Evolutionary conservation across 1,140 invertebrate species (phyloP), one percentile per base, ranked within the genome.

Genomic region (Heliconius himera): DNA sequence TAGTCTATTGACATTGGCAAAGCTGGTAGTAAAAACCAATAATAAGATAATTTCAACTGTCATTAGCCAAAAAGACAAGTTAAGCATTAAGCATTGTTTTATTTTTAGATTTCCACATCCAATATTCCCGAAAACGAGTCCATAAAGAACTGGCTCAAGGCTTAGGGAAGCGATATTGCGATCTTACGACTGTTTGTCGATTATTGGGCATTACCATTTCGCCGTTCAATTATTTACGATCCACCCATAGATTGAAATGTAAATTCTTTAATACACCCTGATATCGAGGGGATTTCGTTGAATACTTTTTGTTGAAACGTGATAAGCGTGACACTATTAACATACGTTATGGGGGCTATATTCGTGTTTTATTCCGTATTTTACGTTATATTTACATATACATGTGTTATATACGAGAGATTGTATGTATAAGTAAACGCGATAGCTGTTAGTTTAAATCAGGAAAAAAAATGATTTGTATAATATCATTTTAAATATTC

Each of bases 101-200:
- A 66, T 26, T 11, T 26, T 13, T 29, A 26, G 11, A 66, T 26
- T 66, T 66, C 16, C 22, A 36, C 72, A 83, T 86, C 84, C 83
- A 87, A 90, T 88, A 88, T 85, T 85, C 84, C 84, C 83, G 80
- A 87, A 89, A 87, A 82, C 81, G 78, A 82, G 80, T 81, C 80
- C 79, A 89, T 85, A 88, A 89, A 89, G 83, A 87, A 87, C 88
- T 82, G 76, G 83, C 78, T 81, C 76, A 79, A 77, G 79, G 80
- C 79, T 82, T 81, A 79, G 76, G 76, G 80, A 79, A 73, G 78
- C 82, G 82, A 81, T 83, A 86, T 83, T 86, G 85, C 80, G 83
- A 84, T 83, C 82, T 83, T 78, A 66, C 83, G 79, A 86, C 82
- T 83, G 82, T 87, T 82, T 80, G 77, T 77, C 82, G 81, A 85